Evolutionary conservation across 2,888 invertebrate genomes (phyloP).

Genomic region (Euclidia mi): DNA sequence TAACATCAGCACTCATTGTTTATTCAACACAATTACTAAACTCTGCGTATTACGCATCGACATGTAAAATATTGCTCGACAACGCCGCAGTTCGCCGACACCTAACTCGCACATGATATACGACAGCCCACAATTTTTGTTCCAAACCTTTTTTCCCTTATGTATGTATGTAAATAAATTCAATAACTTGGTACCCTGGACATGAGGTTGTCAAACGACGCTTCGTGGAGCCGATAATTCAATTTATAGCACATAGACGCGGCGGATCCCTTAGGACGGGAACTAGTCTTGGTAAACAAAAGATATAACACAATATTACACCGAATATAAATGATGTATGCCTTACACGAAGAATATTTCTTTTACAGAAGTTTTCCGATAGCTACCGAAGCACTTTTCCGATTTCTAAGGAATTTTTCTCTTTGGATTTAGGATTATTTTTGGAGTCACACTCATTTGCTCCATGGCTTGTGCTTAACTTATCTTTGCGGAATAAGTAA

Average conservation of each 20-base stretch:
- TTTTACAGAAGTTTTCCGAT: constrained; percentile 55
- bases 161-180: constrained; percentile 77
- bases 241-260: constrained; percentile 70
- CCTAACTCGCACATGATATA: constrained; percentile 50
- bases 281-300: constrained; percentile 69
- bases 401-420: constrained; percentile 36
- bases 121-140: constrained; percentile 51
- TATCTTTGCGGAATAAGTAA: constrained; percentile 4
- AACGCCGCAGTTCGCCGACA: constrained; percentile 14
- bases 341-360: constrained; percentile 56
- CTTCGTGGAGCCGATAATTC: constrained; percentile 70
- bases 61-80: constrained; percentile 38
- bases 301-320: constrained; percentile 61
- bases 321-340: constrained; percentile 68
- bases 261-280: constrained; percentile 55
- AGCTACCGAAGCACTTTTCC: constrained; percentile 38
- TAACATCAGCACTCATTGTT: constrained; percentile 18
- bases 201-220: constrained; percentile 66
- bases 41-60: constrained; percentile 22
- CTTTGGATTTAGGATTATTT: constrained; percentile 38
- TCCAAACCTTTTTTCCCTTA: constrained; percentile 56
- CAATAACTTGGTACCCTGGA: constrained; percentile 73
- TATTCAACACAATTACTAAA: constrained; percentile 10
- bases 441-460: constrained; percentile 11
- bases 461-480: background rate